A percentile compares a stretch with the other conserved stretches of the same genome.
phyloP scores from a whole-genome alignment of 2,888 invertebrate genomes.

The Sipunculus nudus region DNA sequence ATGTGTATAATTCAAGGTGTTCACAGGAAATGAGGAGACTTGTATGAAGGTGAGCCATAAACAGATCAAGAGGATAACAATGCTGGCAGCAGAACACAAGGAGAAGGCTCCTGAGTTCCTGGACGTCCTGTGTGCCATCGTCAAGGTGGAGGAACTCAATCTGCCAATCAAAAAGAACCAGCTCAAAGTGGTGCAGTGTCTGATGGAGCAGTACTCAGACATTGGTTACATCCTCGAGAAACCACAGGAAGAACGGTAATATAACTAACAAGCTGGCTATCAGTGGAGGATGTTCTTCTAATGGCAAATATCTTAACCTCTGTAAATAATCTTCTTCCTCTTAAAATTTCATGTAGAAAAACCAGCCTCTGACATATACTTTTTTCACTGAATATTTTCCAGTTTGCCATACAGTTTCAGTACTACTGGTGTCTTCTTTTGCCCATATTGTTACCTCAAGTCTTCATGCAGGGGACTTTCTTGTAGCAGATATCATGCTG shows the following conservation, averaged over 20 bases:
- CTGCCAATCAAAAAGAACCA: slow-evolving; percentile 44
- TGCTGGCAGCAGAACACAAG: slow-evolving; percentile 24
- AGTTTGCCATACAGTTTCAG: too few species aligned
- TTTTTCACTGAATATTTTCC: too few species aligned
- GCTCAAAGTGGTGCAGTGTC: slow-evolving; percentile 37
- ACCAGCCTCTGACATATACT: too few species aligned
- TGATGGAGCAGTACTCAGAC: slow-evolving; percentile 37
- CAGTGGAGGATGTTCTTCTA: too few species aligned
- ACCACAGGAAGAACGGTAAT: slow-evolving; percentile 24
- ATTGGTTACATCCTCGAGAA: slow-evolving; percentile 35
- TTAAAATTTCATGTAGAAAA: too few species aligned
- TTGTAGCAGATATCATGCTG: too few species aligned
- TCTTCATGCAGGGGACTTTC: too few species aligned
- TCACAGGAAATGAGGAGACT: slow-evolving; percentile 36
- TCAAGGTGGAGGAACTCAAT: slow-evolving; percentile 37
- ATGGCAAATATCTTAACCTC: too few species aligned
- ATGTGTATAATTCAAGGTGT: slow-evolving; percentile 39
- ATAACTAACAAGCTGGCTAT: too few species aligned
- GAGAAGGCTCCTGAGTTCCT: slow-evolving; percentile 36
- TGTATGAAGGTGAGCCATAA: slow-evolving; percentile 32
- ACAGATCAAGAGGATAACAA: slow-evolving; percentile 33
- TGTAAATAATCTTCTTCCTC: too few species aligned
- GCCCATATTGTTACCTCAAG: too few species aligned
- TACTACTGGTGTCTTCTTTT: too few species aligned
- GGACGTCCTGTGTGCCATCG: slow-evolving; percentile 32